Evolutionary conservation across 2,888 invertebrate genomes (phyloP).

Genomic region (Pheosia gnoma): DNA sequence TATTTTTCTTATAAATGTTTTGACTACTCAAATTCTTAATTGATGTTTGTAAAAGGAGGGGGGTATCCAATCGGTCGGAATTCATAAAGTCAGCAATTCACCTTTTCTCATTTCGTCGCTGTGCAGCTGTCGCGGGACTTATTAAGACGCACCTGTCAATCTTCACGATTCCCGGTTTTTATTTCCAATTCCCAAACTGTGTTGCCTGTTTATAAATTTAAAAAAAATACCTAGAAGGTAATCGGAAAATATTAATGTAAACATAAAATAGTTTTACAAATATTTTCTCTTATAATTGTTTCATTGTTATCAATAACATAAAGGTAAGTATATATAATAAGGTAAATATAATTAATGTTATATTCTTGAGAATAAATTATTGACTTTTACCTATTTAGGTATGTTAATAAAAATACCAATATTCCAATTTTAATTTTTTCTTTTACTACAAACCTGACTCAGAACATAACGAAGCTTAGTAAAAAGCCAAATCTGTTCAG

Average conservation of each 20-base stretch:
- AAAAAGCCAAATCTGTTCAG: too few relatives aligned
- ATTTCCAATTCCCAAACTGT: constrained; percentile 62
- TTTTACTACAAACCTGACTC: too few relatives aligned
- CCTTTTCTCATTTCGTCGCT: constrained; percentile 76
- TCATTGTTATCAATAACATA: too few relatives aligned
- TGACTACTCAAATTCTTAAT: constrained; percentile 4
- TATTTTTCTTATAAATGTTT: not conserved
- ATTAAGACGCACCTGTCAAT: constrained; percentile 85
- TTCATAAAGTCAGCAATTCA: constrained; percentile 71
- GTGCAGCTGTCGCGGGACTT: constrained; percentile 76
- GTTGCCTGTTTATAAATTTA: not conserved
- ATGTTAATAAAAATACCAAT: too few relatives aligned
- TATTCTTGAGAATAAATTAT: too few relatives aligned
- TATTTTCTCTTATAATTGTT: too few relatives aligned
- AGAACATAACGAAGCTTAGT: too few relatives aligned
- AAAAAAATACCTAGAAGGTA: not conserved
- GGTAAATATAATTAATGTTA: too few relatives aligned
- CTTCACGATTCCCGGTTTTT: constrained; percentile 70
- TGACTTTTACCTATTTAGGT: too few relatives aligned
- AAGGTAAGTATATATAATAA: too few relatives aligned
- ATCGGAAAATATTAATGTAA: not conserved
- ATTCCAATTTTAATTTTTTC: too few relatives aligned
- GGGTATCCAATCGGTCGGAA: not conserved
- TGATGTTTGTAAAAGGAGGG: constrained; percentile 1
- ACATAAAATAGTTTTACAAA: too few relatives aligned